Evolutionary conservation across 2,113 vertebrate genomes (phyloP).

Genomic region (Progne subis): DNA sequence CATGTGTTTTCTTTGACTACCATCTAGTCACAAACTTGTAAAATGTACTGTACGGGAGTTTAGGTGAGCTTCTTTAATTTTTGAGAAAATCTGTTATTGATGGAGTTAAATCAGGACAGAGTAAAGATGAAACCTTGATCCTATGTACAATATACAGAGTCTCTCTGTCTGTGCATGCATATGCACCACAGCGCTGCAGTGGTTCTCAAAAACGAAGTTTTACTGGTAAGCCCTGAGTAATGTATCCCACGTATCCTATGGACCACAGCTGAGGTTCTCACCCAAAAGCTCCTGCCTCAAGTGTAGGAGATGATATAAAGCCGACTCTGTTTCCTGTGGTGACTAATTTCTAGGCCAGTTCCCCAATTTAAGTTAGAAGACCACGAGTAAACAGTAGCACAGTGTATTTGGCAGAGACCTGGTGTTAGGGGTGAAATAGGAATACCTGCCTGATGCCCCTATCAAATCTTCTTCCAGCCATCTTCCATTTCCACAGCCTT

Average conservation of each 20-base stretch:
- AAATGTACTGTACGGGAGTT: background rate
- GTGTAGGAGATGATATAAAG: constrained; percentile 15
- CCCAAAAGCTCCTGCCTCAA: background rate
- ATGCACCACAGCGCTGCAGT: background rate
- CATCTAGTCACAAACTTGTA: background rate
- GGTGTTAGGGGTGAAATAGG: background rate
- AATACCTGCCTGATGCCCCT: background rate
- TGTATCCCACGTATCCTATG: background rate
- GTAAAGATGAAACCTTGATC: background rate
- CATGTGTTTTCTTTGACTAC: background rate
- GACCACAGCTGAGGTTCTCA: constrained; percentile 28
- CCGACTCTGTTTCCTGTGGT: constrained; percentile 34
- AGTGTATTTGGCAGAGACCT: background rate
- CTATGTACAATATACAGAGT: background rate
- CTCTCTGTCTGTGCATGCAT: background rate
- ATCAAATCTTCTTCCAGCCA: background rate
- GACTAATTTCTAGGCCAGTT: constrained; percentile 11
- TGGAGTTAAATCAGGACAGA: background rate
- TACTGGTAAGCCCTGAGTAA: background rate
- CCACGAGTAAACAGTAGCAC: background rate
- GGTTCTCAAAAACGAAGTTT: background rate
- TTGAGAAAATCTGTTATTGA: background rate
- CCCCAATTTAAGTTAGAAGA: background rate
- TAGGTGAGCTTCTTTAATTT: background rate
- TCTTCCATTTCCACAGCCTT: background rate